A percentile compares a stretch with the other conserved stretches of the same genome.
Conservation (phyloP, 2,113 vertebrate genomes). For the Opisthocomus hoazin region DNA sequence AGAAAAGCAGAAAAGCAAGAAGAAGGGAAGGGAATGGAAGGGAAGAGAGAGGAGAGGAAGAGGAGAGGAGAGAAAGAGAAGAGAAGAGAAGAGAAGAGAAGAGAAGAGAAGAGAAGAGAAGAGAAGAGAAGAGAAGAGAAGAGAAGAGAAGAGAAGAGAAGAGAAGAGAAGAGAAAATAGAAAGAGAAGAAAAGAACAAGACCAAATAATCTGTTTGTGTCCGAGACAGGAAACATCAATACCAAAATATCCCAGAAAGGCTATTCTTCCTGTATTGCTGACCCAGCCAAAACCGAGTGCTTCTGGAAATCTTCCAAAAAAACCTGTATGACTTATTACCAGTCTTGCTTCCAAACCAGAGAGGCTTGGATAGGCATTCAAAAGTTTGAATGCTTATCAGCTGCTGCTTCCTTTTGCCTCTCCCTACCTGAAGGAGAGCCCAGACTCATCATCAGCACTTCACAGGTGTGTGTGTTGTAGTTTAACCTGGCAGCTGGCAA, state of each 20-base stretch:
- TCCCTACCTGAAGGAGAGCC: neutral
- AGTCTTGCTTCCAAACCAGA: conserved; percentile 26
- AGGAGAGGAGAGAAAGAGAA: too few species aligned
- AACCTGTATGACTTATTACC: conserved; percentile 23
- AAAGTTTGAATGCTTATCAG: neutral
- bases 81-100: neutral
- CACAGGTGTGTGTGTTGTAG: too few species aligned
- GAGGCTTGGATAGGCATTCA: neutral
- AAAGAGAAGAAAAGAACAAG: neutral
- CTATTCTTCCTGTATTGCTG: conserved; percentile 31
- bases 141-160: too few species aligned
- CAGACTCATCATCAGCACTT: neutral
- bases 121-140: neutral
- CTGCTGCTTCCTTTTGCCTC: neutral
- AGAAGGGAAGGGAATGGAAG: neutral
- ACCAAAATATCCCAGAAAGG: conserved; percentile 6
- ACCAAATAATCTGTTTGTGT: neutral
- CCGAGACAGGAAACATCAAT: neutral
- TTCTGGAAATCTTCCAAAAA: conserved; percentile 54
- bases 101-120: neutral
- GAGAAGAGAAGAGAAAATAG: too few species aligned
- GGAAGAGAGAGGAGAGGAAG: too few species aligned
- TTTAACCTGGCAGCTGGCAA: too few species aligned
- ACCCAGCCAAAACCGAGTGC: conserved; percentile 23
- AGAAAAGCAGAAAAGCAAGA: neutral